Evolutionary conservation across 2,113 vertebrate genomes (phyloP).

Genomic region (Leucopsar rothschildi): DNA sequence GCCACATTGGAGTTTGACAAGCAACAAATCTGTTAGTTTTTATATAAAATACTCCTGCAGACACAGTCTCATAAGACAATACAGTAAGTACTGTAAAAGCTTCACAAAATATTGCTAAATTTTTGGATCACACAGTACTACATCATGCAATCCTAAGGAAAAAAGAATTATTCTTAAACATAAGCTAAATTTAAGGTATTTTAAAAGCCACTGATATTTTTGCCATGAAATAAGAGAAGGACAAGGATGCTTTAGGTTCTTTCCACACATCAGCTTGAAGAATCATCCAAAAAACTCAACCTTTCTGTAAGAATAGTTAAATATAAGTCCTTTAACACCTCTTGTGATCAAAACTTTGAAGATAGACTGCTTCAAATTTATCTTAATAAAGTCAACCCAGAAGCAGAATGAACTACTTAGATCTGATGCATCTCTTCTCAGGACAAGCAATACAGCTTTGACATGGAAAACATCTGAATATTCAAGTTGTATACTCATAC

Average conservation of each 20-base stretch:
- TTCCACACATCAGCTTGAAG: not conserved
- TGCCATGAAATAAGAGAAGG: not conserved
- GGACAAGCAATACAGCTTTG: not conserved
- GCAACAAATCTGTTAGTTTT: not conserved
- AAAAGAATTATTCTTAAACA: not conserved
- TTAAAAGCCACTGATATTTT: not conserved
- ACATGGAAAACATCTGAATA: not conserved
- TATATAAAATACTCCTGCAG: not conserved
- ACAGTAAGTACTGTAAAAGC: not conserved
- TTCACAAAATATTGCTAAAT: not conserved
- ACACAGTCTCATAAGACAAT: not conserved
- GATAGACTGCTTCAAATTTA: not conserved
- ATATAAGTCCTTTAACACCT: not conserved
- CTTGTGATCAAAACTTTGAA: not conserved
- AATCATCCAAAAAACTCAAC: not conserved
- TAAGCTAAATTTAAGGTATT: not conserved
- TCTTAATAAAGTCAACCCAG: not conserved
- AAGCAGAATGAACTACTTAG: not conserved
- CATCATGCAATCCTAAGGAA: not conserved
- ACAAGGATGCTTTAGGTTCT: not conserved
- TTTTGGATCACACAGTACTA: not conserved
- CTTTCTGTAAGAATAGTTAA: not conserved
- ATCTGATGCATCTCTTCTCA: not conserved
- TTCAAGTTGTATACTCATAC: not conserved
- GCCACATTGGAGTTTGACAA: not conserved